Conservation (phyloP, 2,113 vertebrate species). For the Megaceryle maxima region DNA sequence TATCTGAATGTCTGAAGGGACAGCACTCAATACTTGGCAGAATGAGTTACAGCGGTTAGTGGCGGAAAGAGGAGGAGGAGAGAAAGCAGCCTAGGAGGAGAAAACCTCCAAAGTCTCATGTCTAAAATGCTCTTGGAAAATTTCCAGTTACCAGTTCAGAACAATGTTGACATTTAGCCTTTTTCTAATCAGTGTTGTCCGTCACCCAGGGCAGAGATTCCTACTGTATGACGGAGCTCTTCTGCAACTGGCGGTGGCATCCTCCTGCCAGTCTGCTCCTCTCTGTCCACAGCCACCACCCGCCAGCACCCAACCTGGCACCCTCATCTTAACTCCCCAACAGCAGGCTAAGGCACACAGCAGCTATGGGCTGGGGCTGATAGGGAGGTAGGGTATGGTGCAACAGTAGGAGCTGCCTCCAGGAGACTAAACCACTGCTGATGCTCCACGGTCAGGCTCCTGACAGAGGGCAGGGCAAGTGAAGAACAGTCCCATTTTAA, state of each 20-base stretch:
- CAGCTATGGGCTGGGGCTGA: neutral
- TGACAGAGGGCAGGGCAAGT: neutral
- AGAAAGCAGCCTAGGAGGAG: slow-evolving; percentile 45
- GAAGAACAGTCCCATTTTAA: neutral
- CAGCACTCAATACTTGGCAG: slow-evolving; percentile 61
- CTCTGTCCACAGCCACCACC: neutral
- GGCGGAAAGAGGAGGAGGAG: neutral
- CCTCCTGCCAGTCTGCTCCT: neutral
- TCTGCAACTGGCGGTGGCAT: neutral
- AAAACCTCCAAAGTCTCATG: slow-evolving; percentile 46
- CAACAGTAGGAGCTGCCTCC: neutral
- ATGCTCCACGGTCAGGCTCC: neutral
- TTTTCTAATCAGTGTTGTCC: slow-evolving; percentile 53
- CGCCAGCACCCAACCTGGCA: neutral
- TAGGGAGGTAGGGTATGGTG: fast-evolving
- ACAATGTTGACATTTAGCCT: slow-evolving; percentile 74
- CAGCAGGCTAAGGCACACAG: neutral
- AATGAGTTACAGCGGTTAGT: slow-evolving; percentile 28
- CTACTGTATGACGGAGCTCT: slow-evolving; percentile 18
- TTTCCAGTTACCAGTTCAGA: slow-evolving; percentile 60
- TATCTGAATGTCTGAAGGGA: slow-evolving; percentile 60
- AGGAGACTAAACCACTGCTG: neutral
- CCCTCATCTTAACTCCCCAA: neutral
- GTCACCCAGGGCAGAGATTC: slow-evolving; percentile 65
- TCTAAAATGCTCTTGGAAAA: slow-evolving; percentile 57